Conservation (phyloP, 1,140 invertebrate genomes). For the Capitella teleta region DNA sequence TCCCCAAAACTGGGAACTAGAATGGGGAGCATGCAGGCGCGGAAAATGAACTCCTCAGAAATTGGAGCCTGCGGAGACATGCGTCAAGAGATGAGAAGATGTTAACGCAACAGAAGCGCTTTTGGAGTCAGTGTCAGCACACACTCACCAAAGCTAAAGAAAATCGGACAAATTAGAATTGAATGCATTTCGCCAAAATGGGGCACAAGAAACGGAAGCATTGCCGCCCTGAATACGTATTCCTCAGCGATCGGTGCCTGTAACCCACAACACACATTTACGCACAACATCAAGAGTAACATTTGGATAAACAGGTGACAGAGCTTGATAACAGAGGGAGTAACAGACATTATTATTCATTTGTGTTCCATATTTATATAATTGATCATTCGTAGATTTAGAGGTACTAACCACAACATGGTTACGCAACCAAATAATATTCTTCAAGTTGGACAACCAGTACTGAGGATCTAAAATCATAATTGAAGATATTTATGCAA, state of each 20-base stretch:
- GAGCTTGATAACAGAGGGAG: no score
- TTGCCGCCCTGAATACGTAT: background rate
- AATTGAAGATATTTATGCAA: no score
- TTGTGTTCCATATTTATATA: background rate
- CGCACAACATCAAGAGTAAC: no score
- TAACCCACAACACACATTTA: no score
- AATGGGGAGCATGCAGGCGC: conserved; percentile 86
- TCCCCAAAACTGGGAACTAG: conserved; percentile 71
- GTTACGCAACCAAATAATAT: conserved; percentile 76
- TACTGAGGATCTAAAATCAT: conserved; percentile 59
- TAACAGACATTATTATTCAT: no score
- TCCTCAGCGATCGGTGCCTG: conserved; percentile 1
- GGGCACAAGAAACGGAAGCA: background rate
- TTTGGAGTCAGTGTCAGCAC: no score
- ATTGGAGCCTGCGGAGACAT: conserved; percentile 56
- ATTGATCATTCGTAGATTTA: background rate
- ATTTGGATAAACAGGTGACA: no score
- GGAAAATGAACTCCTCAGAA: conserved; percentile 87
- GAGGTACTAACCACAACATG: conserved; percentile 55
- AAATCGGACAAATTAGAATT: background rate
- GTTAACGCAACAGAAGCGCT: no score
- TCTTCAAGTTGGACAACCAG: conserved; percentile 59
- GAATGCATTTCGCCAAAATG: background rate
- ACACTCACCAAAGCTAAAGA: conserved; percentile 1
- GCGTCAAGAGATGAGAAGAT: background rate